phyloP scores from a whole-genome alignment of 2,888 invertebrate species.

The Drosophila paracracens region DNA sequence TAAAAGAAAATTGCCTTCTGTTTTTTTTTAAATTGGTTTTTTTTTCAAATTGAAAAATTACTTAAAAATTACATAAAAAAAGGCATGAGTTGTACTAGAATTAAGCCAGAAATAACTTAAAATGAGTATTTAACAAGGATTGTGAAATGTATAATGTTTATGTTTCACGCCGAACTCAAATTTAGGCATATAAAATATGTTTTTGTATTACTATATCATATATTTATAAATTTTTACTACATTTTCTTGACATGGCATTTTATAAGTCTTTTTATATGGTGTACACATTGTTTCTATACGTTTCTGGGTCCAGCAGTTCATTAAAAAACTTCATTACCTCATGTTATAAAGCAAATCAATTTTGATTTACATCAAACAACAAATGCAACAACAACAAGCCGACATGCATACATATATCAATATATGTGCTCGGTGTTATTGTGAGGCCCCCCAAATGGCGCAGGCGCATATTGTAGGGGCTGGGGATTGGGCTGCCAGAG shows the following conservation, averaged over 20 bases:
- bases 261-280: not conserved
- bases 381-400: conserved; percentile 28
- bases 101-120: not conserved
- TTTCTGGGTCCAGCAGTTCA: conserved; percentile 46
- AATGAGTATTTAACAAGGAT: not conserved
- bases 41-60: not conserved
- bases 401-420: conserved; percentile 37
- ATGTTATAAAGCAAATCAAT: conserved; percentile 61
- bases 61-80: not conserved
- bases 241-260: not conserved
- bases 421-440: conserved; percentile 31
- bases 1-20: not conserved
- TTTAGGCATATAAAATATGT: not conserved
- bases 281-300: conserved; percentile 6
- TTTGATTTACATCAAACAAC: conserved; percentile 67
- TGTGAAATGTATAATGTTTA: not conserved
- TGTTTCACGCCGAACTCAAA: rapidly evolving
- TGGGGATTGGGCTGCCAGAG: conserved; percentile 46
- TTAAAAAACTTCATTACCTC: conserved; percentile 69
- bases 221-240: not conserved
- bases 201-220: not conserved
- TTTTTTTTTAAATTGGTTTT: not conserved
- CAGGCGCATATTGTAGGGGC: conserved; percentile 45
- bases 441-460: conserved; percentile 47
- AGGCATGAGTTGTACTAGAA: not conserved